A percentile compares a stretch with the other conserved stretches of the same genome.
Evolutionary conservation across 2,797 vertebrate genomes (phyloP).

Genomic region (Acridotheres tristis): DNA sequence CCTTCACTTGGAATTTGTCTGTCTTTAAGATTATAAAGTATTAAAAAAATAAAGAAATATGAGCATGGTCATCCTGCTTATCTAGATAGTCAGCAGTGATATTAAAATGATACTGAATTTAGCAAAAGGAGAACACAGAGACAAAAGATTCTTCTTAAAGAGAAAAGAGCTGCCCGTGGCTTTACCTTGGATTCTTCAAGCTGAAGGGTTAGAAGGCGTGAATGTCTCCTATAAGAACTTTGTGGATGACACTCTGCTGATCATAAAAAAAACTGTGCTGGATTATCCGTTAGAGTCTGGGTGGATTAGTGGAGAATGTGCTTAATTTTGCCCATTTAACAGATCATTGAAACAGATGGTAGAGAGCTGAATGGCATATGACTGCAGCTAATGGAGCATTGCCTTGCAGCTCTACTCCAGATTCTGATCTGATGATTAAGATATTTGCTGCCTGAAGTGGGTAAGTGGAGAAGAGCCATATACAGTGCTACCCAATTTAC

Average conservation of each 20-base stretch:
- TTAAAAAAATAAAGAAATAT: neutral
- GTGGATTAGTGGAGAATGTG: neutral
- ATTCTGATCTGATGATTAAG: neutral
- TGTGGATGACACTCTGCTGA: neutral
- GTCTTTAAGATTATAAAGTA: neutral
- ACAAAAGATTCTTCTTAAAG: neutral
- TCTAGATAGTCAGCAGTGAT: neutral
- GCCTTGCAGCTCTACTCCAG: neutral
- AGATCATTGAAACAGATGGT: neutral
- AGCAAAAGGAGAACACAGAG: neutral
- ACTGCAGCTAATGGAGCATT: neutral
- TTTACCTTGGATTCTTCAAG: neutral
- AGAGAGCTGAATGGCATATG: neutral
- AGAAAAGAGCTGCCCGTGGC: neutral
- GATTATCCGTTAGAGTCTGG: neutral
- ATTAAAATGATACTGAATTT: neutral
- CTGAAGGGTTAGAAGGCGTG: neutral
- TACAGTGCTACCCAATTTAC: neutral
- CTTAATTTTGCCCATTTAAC: neutral
- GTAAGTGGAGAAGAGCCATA: neutral
- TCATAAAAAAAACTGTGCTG: neutral
- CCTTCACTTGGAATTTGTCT: neutral
- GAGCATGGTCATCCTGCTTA: neutral
- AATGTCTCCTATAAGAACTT: neutral
- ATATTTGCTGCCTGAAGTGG: neutral